These are phyloP conservation scores for Tetragonula clypearis DNA, from an alignment of 1,140 invertebrate genomes.

Conservation along the genomic window DNA sequence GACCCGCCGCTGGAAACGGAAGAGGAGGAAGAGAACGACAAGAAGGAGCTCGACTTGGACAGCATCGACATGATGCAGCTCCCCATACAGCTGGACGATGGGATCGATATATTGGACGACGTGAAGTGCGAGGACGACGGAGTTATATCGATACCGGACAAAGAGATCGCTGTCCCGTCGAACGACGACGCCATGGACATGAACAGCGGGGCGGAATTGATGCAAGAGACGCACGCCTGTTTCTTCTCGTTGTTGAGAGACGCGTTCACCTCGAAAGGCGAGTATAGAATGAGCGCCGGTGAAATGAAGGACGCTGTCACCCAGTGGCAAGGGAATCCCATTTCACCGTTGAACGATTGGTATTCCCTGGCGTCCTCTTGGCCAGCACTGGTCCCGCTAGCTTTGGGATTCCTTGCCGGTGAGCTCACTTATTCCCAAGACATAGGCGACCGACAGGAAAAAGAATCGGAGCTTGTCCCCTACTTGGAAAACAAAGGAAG, in stretches of 20 bases:
- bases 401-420: constrained; percentile 93
- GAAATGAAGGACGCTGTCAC: constrained; percentile 89
- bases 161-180: constrained; percentile 68
- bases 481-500: constrained; percentile 93
- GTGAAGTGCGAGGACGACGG: constrained; percentile 79
- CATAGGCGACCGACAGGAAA: constrained; percentile 82
- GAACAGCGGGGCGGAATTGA: constrained; percentile 81
- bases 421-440: constrained; percentile 84
- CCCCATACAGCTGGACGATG: constrained; percentile 85
- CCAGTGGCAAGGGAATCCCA: constrained; percentile 91
- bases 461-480: constrained; percentile 95
- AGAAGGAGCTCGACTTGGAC: constrained; percentile 82
- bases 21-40: constrained; percentile 74
- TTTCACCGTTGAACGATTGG: constrained; percentile 93
- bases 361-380: constrained; percentile 87
- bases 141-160: constrained; percentile 76
- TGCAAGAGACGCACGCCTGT: constrained; percentile 89
- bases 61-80: constrained; percentile 86
- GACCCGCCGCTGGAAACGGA: constrained; percentile 65
- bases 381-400: constrained; percentile 89
- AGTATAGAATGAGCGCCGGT: constrained; percentile 88
- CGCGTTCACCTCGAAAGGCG: constrained; percentile 90
- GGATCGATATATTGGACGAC: constrained; percentile 83
- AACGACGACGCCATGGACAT: constrained; percentile 66
- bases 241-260: constrained; percentile 92